phyloP scores from a whole-genome alignment of 1,140 invertebrate species.

The Bombus vancouverensis region DNA sequence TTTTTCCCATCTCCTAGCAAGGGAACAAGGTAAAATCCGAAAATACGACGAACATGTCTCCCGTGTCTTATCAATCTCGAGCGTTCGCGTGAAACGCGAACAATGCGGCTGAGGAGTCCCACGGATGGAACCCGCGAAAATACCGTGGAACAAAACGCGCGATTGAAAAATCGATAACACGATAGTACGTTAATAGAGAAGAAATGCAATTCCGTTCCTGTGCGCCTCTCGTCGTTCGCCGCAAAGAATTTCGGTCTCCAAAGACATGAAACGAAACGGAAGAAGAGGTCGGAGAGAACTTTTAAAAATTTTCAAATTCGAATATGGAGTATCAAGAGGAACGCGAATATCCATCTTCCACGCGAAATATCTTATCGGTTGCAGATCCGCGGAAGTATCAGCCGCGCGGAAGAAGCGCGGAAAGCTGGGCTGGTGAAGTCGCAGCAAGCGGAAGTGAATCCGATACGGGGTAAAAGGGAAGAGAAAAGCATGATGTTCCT shows the following conservation, averaged over 20 bases:
- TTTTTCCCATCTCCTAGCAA: neutral
- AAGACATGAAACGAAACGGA: neutral
- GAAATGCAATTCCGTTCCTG: neutral
- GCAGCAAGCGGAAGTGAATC: conserved; percentile 17
- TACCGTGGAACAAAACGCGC: neutral
- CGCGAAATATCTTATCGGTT: conserved; percentile 24
- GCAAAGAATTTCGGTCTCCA: neutral
- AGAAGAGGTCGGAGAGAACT: too few species aligned
- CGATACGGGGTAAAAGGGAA: too few species aligned
- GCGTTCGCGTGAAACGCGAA: neutral
- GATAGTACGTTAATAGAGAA: conserved; percentile 13
- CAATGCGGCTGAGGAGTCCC: neutral
- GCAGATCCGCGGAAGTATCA: conserved; percentile 6
- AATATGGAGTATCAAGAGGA: neutral
- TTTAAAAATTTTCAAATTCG: too few species aligned
- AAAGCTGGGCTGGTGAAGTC: neutral
- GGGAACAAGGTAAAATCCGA: neutral
- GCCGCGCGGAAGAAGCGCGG: conserved; percentile 13
- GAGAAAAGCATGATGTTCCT: conserved; percentile 15
- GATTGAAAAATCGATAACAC: conserved; percentile 39
- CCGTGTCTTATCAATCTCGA: conserved; percentile 19
- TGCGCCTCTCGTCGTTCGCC: neutral
- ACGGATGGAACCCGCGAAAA: conserved; percentile 11
- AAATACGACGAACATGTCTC: neutral
- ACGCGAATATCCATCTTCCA: neutral